Conservation (phyloP, 2,888 invertebrate genomes). For the Agrenia bidenticulata region DNA sequence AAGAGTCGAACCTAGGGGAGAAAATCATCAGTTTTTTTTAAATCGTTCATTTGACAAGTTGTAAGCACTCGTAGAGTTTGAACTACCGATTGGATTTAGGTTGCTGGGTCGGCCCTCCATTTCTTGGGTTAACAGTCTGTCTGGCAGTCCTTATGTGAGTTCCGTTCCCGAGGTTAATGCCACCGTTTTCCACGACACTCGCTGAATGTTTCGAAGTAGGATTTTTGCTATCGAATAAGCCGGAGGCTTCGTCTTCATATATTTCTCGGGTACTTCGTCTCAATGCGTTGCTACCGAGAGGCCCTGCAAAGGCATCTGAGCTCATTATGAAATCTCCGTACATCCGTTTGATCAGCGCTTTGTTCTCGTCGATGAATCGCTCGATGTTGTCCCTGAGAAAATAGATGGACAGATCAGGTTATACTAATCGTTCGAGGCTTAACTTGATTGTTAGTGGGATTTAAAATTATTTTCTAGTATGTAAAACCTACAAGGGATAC, state of each 20-base stretch:
- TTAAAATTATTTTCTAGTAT: background rate
- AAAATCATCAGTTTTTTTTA: constrained; percentile 27
- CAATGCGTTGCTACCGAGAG: constrained; percentile 39
- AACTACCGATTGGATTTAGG: constrained; percentile 50
- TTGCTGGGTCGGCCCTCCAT: constrained; percentile 50
- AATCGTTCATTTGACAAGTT: constrained; percentile 12
- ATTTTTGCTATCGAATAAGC: constrained; percentile 30
- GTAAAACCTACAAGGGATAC: constrained; percentile 79
- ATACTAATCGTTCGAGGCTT: background rate
- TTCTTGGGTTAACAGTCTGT: constrained; percentile 51
- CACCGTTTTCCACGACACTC: constrained; percentile 9
- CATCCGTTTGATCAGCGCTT: constrained; percentile 89
- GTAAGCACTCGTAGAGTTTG: constrained; percentile 9
- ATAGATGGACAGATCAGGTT: background rate
- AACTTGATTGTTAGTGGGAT: no score
- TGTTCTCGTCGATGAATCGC: constrained; percentile 89
- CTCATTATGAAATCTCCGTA: constrained; percentile 74
- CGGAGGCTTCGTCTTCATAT: constrained; percentile 49
- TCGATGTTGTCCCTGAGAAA: constrained; percentile 82
- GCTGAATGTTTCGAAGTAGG: constrained; percentile 13
- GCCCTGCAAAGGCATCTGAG: constrained; percentile 43
- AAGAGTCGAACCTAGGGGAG: constrained; percentile 73
- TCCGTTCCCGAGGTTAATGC: background rate
- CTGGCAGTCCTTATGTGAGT: constrained; percentile 38
- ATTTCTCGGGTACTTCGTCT: constrained; percentile 48